A percentile compares a stretch with the other conserved stretches of the same genome.
These are phyloP conservation scores for Spodoptera litura DNA, from an alignment of 1,140 invertebrate genomes.

Conservation along the genomic window DNA sequence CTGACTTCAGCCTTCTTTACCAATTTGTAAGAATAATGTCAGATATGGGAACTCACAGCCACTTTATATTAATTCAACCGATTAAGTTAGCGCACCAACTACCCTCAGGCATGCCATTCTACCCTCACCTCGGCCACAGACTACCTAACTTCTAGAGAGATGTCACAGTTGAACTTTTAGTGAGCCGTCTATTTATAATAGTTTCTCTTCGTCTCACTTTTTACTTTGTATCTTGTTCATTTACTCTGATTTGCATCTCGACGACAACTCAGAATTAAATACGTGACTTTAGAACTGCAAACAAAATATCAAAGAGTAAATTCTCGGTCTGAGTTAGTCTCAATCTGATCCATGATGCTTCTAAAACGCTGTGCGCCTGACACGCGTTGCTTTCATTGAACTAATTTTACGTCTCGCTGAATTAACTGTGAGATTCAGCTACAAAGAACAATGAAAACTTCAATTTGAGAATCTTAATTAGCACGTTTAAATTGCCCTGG, in stretches of 20 bases:
- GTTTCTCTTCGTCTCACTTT: constrained; percentile 10
- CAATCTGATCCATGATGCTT: constrained; percentile 40
- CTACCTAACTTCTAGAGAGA: constrained; percentile 14
- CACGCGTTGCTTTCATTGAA: constrained; percentile 67
- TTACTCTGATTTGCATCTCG: constrained; percentile 36
- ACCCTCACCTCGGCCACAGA: not conserved
- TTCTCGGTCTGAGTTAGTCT: constrained; percentile 45
- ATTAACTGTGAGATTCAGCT: constrained; percentile 60
- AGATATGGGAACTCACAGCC: constrained; percentile 44
- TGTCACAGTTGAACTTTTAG: constrained; percentile 20
- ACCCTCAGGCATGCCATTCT: constrained; percentile 25
- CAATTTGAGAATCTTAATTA: constrained; percentile 63
- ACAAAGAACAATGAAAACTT: constrained; percentile 71
- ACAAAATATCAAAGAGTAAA: constrained; percentile 51
- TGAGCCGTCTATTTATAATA: constrained; percentile 11
- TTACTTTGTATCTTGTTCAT: constrained; percentile 9
- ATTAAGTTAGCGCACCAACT: constrained; percentile 20
- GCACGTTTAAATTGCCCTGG: constrained; percentile 48
- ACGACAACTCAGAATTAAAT: constrained; percentile 47
- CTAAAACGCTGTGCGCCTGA: constrained; percentile 56
- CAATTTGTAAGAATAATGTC: constrained; percentile 65
- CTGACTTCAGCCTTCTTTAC: constrained; percentile 68
- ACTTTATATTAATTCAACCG: constrained; percentile 42
- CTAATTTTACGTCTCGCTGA: constrained; percentile 68
- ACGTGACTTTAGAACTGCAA: constrained; percentile 50